These are phyloP conservation scores for Ochotona curzoniae DNA, from an alignment of 2,113 vertebrate genomes.

Conservation along the genomic window DNA sequence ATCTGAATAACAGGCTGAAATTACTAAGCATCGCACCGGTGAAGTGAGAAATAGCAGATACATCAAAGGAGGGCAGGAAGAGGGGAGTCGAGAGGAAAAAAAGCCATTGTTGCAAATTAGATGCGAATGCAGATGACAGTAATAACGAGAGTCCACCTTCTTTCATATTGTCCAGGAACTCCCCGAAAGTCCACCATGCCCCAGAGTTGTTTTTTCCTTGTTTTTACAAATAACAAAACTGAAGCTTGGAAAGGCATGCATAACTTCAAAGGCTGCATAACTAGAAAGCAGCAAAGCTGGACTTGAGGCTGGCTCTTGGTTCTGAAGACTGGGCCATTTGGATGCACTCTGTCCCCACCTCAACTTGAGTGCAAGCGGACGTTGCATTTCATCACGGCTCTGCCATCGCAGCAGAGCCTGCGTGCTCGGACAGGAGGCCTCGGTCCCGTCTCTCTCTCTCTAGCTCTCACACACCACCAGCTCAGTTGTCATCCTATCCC, in stretches of 20 bases:
- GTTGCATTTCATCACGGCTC: not conserved
- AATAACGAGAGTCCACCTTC: not conserved
- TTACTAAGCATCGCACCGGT: not conserved
- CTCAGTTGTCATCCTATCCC: not conserved
- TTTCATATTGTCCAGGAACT: not conserved
- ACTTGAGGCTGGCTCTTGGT: not conserved
- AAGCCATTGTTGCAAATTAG: not conserved
- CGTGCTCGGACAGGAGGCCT: not conserved
- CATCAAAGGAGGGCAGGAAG: not conserved
- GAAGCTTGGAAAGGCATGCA: not conserved
- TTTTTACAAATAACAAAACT: not conserved
- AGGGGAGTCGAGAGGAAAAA: not conserved
- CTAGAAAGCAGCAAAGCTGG: not conserved
- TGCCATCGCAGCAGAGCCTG: rapidly evolving
- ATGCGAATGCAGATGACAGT: not conserved
- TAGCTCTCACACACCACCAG: not conserved
- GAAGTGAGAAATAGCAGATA: not conserved
- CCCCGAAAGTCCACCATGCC: not conserved
- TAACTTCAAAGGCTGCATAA: not conserved
- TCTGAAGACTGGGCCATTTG: not conserved
- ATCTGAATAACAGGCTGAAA: not conserved
- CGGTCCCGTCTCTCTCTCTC: not conserved
- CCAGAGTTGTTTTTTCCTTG: not conserved
- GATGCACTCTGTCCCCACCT: not conserved
- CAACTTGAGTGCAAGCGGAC: not conserved